These are phyloP conservation scores for Lutraria rhynchaena DNA, from an alignment of 1,140 invertebrate species.

Conservation along the genomic window DNA sequence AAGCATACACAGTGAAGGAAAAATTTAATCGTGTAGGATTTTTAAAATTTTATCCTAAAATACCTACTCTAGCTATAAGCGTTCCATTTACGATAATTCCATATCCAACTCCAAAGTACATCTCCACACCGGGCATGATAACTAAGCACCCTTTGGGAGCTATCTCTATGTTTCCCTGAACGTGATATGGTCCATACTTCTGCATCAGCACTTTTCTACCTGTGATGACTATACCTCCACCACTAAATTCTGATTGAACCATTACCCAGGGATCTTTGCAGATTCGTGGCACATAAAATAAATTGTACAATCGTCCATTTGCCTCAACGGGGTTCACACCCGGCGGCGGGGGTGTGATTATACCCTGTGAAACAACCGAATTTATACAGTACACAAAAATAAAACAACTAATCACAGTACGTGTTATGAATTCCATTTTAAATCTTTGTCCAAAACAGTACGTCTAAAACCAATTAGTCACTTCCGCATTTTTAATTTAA, in stretches of 20 bases:
- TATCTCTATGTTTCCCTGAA: conserved; percentile 76
- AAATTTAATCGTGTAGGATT: too few relatives aligned
- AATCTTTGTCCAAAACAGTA: background rate
- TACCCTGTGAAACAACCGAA: background rate
- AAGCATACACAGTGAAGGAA: too few relatives aligned
- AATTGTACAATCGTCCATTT: conserved; percentile 73
- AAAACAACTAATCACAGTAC: background rate
- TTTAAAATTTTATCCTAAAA: background rate
- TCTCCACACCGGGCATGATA: conserved; percentile 92
- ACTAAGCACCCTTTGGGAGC: conserved; percentile 83
- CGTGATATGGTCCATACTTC: conserved; percentile 70
- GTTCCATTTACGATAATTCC: conserved; percentile 95
- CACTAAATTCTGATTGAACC: conserved; percentile 51
- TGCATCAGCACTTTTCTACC: conserved; percentile 69
- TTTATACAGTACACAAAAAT: background rate
- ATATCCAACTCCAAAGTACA: conserved; percentile 93
- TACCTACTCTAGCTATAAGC: conserved; percentile 91
- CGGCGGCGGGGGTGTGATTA: conserved; percentile 66
- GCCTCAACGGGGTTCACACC: conserved; percentile 69
- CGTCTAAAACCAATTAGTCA: background rate
- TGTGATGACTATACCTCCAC: conserved; percentile 67
- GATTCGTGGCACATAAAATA: conserved; percentile 67
- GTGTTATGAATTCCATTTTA: conserved; percentile 4
- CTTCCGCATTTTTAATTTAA: conserved; percentile 22
- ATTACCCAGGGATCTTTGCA: conserved; percentile 70